Evolutionary conservation across 2,797 vertebrate species (phyloP).

Genomic region (Pseudomugil gertrudae): DNA sequence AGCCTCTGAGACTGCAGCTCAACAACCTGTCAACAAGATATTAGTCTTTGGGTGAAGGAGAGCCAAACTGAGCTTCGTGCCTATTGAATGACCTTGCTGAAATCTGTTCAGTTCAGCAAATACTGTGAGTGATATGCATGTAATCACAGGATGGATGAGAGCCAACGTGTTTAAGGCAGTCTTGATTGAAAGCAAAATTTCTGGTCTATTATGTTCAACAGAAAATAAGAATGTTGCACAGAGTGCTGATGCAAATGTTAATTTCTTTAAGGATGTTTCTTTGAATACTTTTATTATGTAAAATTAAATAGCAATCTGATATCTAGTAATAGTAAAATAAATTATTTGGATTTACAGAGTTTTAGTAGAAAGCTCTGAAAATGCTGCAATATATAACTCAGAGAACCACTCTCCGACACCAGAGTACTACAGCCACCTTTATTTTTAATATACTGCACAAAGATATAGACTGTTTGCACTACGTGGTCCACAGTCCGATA

Average conservation of each 20-base stretch:
- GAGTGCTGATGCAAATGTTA: slow-evolving; percentile 31
- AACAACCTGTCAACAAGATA: slow-evolving; percentile 54
- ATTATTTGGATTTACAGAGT: slow-evolving; percentile 3
- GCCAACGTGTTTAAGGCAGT: slow-evolving; percentile 42
- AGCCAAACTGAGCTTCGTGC: slow-evolving; percentile 38
- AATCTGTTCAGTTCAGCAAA: slow-evolving; percentile 70
- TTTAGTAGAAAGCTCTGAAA: slow-evolving; percentile 27
- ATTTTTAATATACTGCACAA: slow-evolving; percentile 57
- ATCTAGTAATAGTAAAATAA: slow-evolving; percentile 21
- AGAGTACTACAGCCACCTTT: slow-evolving; percentile 30
- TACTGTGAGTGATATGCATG: slow-evolving; percentile 61
- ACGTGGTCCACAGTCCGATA: too few species aligned
- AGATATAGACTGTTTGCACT: slow-evolving; percentile 45
- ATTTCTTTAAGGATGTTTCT: slow-evolving; percentile 27
- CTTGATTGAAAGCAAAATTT: slow-evolving; percentile 34
- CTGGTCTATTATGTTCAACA: slow-evolving; percentile 25
- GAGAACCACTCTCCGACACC: slow-evolving; percentile 37
- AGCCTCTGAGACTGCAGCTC: slow-evolving; percentile 50
- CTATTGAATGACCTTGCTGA: slow-evolving; percentile 70
- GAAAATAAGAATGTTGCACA: slow-evolving; percentile 17
- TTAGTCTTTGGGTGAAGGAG: slow-evolving; percentile 50
- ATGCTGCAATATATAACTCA: slow-evolving; percentile 53
- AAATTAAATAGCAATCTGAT: background rate
- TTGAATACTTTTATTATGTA: slow-evolving; percentile 5
- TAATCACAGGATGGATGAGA: slow-evolving; percentile 56